phyloP scores from a whole-genome alignment of 2,113 vertebrate species.

The Stegostoma tigrinum region DNA sequence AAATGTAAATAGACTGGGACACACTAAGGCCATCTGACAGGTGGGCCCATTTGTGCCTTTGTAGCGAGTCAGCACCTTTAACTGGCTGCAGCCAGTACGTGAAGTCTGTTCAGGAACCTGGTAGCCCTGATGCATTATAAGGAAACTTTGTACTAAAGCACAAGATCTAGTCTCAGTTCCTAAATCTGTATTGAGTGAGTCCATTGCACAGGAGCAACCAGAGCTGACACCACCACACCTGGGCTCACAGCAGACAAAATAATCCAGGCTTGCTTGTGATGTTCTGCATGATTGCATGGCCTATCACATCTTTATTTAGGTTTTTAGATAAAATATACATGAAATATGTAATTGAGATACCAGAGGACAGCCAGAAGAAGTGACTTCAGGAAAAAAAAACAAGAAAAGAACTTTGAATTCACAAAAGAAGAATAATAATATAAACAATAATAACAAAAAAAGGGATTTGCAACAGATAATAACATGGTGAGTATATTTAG shows the following conservation, averaged over 20 bases:
- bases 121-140: background rate
- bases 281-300: background rate
- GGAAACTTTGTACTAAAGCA: background rate
- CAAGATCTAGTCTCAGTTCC: background rate
- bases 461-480: background rate
- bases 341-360: background rate
- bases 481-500: background rate
- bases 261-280: background rate
- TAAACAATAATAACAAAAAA: conserved; percentile 34
- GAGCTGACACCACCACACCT: background rate
- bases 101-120: background rate
- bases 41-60: background rate
- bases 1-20: background rate
- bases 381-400: background rate
- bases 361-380: background rate
- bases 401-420: background rate
- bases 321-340: background rate
- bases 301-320: background rate
- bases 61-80: background rate
- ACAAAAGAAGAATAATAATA: conserved; percentile 31
- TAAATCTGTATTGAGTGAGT: background rate
- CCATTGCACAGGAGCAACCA: background rate
- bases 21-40: background rate
- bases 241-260: background rate
- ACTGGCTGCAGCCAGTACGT: background rate